phyloP scores from a whole-genome alignment of 2,888 invertebrate species.

The Beris morrisii region DNA sequence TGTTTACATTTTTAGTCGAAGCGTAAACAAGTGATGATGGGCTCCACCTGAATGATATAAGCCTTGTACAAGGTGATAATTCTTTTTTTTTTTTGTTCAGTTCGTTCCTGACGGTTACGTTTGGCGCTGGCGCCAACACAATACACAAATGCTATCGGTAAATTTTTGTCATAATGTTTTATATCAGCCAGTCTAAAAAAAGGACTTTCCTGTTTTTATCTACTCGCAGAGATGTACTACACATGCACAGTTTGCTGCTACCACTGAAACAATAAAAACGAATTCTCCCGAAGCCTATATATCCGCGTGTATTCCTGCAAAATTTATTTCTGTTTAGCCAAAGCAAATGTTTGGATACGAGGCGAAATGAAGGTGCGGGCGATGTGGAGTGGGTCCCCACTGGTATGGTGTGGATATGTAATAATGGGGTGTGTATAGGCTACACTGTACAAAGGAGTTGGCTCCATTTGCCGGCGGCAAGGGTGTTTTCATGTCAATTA shows the following conservation, averaged over 20 bases:
- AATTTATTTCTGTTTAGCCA: constrained; percentile 22
- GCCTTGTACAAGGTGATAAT: constrained; percentile 10
- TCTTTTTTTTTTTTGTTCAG: constrained; percentile 3
- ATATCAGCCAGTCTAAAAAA: constrained; percentile 7
- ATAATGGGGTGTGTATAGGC: constrained; percentile 24
- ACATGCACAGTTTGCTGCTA: no score
- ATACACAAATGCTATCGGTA: background rate
- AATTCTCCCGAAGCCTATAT: no score
- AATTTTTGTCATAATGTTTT: constrained; percentile 7
- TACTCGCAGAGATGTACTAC: no score
- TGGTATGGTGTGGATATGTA: background rate
- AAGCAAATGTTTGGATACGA: constrained; percentile 21
- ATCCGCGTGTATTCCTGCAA: background rate
- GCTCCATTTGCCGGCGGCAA: constrained; percentile 14
- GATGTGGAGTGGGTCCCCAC: background rate
- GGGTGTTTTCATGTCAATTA: constrained; percentile 32
- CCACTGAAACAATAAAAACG: no score
- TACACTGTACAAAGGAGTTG: constrained; percentile 1
- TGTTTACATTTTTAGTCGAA: no score
- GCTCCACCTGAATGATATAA: constrained; percentile 7
- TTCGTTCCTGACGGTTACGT: background rate
- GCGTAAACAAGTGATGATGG: no score
- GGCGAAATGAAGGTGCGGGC: constrained; percentile 1
- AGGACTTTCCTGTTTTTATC: background rate
- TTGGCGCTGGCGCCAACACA: background rate